Evolutionary conservation across 2,888 invertebrate species (phyloP), one percentile per base, ranked within the genome.

Genomic region (Clivina fossor): DNA sequence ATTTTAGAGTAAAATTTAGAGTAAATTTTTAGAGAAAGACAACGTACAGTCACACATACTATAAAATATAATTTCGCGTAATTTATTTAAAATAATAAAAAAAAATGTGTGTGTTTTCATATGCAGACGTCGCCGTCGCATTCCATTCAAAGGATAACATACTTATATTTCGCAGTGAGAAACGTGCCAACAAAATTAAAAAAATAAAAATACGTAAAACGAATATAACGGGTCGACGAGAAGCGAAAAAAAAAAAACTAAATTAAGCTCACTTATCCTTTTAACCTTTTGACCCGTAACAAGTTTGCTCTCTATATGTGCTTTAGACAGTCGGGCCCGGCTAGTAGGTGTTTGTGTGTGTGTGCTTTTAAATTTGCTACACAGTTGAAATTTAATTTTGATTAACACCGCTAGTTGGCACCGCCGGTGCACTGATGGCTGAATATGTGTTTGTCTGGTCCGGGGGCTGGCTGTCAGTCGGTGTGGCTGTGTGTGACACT

Each of bases 181-280:
- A n/a, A n/a, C n/a, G n/a, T n/a, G n/a, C n/a, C n/a, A n/a, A n/a
- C n/a, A n/a, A n/a, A n/a, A n/a, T n/a, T n/a, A n/a, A n/a, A n/a
- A n/a, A n/a, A n/a, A n/a, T n/a, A n/a, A n/a, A n/a, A n/a, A n/a
- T n/a, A 47, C 32, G 26, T 24, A 4, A 32, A 11, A 32, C 4
- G 33, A 33, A 7, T 24, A 22, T 33, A 47, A 44, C 47, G 33
- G 33, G 47, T 47, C 28, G 47, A n/a, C 33, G 20, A 33, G 26
- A 24, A 7, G 47, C 47, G 33, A 47, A 47, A 30, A 40, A 35
- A 35, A 35, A 49, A 37, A 30, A 38, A 49, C 40, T 38, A 49
- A 49, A 49, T 49, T 49, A 49, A 38, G 30, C 49, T 49, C 49
- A 49, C 49, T 49, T 40, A 35, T 35, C 35, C 35, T 35, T 35